These are phyloP conservation scores for Sphaerophoria rueppellii DNA, from an alignment of 2,888 invertebrate genomes.

Conservation along the genomic window DNA sequence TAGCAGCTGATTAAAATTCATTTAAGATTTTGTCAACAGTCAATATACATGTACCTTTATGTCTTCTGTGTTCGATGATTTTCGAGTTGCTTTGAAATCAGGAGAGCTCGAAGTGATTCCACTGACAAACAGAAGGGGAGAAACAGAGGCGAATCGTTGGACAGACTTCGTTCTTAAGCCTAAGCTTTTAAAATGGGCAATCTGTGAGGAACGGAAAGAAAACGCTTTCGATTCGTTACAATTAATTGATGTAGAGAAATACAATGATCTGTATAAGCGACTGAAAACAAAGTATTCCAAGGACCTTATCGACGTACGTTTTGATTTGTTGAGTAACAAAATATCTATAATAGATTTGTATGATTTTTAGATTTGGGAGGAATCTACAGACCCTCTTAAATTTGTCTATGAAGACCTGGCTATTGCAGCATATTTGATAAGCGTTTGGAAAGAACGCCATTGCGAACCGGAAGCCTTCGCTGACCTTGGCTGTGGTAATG, in stretches of 20 bases:
- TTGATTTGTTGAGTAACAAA: neutral
- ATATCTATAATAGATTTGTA: neutral
- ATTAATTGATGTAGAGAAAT: slow-evolving; percentile 87
- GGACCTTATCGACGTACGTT: slow-evolving; percentile 86
- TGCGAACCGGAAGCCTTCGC: slow-evolving; percentile 87
- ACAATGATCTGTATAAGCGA: slow-evolving; percentile 87
- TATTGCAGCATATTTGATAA: slow-evolving; percentile 93
- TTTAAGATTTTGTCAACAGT: slow-evolving; percentile 76
- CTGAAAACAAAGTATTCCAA: slow-evolving; percentile 91
- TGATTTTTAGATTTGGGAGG: slow-evolving; percentile 89
- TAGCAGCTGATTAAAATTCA: neutral
- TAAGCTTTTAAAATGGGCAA: slow-evolving; percentile 80
- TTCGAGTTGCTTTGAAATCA: slow-evolving; percentile 71
- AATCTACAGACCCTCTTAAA: slow-evolving; percentile 96
- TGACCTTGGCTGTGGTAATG: slow-evolving; percentile 99
- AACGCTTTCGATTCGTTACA: slow-evolving; percentile 87
- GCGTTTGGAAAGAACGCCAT: slow-evolving; percentile 87
- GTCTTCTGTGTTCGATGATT: slow-evolving; percentile 75
- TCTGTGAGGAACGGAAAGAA: slow-evolving; percentile 76
- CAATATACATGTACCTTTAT: slow-evolving; percentile 76
- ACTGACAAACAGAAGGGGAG: slow-evolving; percentile 45
- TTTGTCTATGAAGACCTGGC: slow-evolving; percentile 98
- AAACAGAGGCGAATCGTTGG: slow-evolving; percentile 76
- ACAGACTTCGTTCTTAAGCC: slow-evolving; percentile 82
- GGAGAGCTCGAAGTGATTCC: slow-evolving; percentile 65